These are phyloP conservation scores for Isichthys henryi DNA, from an alignment of 2,113 vertebrate genomes.

Conservation along the genomic window DNA sequence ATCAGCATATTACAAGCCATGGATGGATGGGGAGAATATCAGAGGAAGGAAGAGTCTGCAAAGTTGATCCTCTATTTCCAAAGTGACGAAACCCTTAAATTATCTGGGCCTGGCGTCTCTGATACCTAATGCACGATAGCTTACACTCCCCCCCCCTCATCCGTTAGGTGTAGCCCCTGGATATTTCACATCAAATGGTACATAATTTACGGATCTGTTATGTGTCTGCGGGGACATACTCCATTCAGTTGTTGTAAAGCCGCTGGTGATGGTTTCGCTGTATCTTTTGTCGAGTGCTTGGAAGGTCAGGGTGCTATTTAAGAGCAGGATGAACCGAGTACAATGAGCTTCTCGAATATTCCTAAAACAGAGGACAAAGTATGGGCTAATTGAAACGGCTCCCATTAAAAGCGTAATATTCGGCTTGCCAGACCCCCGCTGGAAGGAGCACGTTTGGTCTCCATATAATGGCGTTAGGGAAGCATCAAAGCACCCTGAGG, in stretches of 20 bases:
- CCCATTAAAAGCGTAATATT: neutral
- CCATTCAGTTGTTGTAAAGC: neutral
- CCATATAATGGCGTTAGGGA: neutral
- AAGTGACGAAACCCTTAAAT: neutral
- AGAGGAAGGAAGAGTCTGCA: neutral
- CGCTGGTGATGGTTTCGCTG: neutral
- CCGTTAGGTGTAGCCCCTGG: neutral
- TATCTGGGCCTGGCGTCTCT: neutral
- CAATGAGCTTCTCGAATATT: neutral
- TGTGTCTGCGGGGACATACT: neutral
- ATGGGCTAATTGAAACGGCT: neutral
- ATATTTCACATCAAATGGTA: neutral
- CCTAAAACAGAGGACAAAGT: neutral
- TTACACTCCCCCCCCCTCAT: neutral
- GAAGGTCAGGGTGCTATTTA: neutral
- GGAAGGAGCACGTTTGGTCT: neutral
- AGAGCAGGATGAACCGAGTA: neutral
- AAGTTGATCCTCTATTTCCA: neutral
- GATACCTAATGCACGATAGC: neutral
- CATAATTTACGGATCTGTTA: neutral
- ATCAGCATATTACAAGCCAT: neutral
- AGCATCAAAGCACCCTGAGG: constrained; percentile 11
- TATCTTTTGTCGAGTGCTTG: neutral
- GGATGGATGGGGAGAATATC: neutral
- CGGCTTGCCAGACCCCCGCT: neutral